A percentile compares a stretch with the other conserved stretches of the same genome.
phyloP scores from a whole-genome alignment of 2,888 invertebrate genomes.

The Neria commutata region DNA sequence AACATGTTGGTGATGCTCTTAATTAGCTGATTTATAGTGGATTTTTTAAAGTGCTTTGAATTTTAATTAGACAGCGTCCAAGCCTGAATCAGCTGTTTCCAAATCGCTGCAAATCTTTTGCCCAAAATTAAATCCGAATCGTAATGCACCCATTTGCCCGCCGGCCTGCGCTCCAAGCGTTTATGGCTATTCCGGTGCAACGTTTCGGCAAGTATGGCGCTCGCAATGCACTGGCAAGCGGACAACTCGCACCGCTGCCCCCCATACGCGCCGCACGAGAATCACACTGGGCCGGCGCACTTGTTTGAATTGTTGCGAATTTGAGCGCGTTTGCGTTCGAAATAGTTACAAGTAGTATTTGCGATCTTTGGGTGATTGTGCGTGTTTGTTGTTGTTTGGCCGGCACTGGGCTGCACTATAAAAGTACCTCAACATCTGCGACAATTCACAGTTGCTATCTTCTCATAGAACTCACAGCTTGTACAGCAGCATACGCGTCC shows the following conservation, averaged over 20 bases:
- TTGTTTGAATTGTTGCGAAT: background rate
- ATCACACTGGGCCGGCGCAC: slow-evolving; percentile 1
- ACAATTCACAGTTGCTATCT: slow-evolving; percentile 47
- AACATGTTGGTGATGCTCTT: too few relatives aligned
- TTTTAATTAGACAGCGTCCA: too few relatives aligned
- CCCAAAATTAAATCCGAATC: too few relatives aligned
- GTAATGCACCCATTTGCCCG: too few relatives aligned
- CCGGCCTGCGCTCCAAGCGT: too few relatives aligned
- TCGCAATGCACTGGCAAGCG: background rate
- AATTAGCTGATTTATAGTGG: too few relatives aligned
- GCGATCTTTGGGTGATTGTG: slow-evolving; percentile 28
- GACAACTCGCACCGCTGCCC: background rate
- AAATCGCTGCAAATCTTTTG: too few relatives aligned
- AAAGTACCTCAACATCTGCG: slow-evolving; percentile 44
- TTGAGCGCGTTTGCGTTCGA: too few relatives aligned
- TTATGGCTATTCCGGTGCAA: too few relatives aligned
- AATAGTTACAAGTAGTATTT: background rate
- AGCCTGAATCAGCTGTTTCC: too few relatives aligned
- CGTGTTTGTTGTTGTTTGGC: slow-evolving; percentile 9
- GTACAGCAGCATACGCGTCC: slow-evolving; percentile 8
- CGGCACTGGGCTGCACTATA: slow-evolving; percentile 33
- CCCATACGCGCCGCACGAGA: background rate
- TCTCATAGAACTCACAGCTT: slow-evolving; percentile 32
- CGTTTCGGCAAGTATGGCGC: too few relatives aligned
- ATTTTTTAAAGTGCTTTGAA: too few relatives aligned